Evolutionary conservation across 2,797 vertebrate genomes (phyloP).

Genomic region (Poeciliopsis gracilis): DNA sequence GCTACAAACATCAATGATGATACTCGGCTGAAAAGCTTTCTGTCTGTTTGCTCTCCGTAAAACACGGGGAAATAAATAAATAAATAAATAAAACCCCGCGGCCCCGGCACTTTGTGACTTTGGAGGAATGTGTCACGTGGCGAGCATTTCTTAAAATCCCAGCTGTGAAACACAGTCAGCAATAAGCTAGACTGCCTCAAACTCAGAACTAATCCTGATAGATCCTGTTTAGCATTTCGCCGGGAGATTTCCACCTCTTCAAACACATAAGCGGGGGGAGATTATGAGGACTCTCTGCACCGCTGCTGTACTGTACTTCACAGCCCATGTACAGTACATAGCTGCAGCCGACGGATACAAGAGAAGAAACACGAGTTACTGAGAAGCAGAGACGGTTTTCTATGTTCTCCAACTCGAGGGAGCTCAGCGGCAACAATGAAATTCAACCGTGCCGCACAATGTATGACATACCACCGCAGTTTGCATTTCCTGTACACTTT

Average conservation of each 20-base stretch:
- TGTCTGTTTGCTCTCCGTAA: conserved; percentile 16
- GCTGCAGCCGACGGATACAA: conserved; percentile 20
- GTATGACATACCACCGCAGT: conserved; percentile 6
- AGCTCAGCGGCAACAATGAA: conserved; percentile 36
- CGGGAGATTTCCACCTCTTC: conserved; percentile 74
- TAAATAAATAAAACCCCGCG: not conserved
- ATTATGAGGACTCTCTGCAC: conserved; percentile 64
- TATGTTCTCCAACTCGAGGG: conserved; percentile 23
- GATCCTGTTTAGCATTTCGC: conserved; percentile 79
- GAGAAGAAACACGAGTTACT: conserved; percentile 20
- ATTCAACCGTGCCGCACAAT: conserved; percentile 15
- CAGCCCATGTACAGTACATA: conserved; percentile 45
- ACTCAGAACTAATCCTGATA: conserved; percentile 76
- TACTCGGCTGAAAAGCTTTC: conserved; percentile 45
- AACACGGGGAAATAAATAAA: not conserved
- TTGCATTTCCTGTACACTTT: conserved; percentile 22
- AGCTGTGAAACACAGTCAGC: conserved; percentile 67
- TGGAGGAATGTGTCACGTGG: conserved; percentile 24
- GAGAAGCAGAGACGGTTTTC: conserved; percentile 9
- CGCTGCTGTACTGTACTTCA: conserved; percentile 43
- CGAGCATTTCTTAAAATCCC: conserved; percentile 46
- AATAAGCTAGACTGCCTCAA: conserved; percentile 72
- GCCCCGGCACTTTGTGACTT: conserved; percentile 1
- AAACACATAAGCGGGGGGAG: conserved; percentile 65
- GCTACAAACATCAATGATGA: conserved; percentile 72